Conservation (phyloP, 2,888 invertebrate genomes). For the Oxycera nigricornis region DNA sequence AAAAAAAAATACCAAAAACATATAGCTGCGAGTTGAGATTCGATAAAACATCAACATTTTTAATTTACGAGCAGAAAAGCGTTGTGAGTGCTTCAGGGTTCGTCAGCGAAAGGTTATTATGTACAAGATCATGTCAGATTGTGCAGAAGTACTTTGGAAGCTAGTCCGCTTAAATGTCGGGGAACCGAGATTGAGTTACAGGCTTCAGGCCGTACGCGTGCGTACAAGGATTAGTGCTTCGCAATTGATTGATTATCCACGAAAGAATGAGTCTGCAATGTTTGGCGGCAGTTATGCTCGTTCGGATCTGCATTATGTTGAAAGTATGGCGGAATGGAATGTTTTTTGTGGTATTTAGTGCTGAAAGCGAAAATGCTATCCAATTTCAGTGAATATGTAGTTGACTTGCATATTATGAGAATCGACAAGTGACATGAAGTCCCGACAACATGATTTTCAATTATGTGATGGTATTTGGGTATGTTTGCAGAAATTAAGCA, state of each 20-base stretch:
- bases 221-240: neutral
- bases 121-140: neutral
- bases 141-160: too few species aligned
- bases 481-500: too few species aligned
- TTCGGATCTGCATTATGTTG: neutral
- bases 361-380: neutral
- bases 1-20: neutral
- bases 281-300: neutral
- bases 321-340: too few species aligned
- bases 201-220: neutral
- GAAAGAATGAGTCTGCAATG: too few species aligned
- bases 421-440: too few species aligned
- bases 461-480: too few species aligned
- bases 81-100: neutral
- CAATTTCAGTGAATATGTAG: neutral
- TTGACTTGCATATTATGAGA: too few species aligned
- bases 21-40: neutral
- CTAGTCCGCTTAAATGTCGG: neutral
- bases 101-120: neutral
- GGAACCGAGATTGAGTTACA: neutral
- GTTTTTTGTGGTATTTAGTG: neutral
- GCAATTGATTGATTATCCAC: neutral
- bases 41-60: neutral
- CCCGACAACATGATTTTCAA: too few species aligned
- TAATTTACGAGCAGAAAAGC: neutral